Percentiles rank a stretch among this genome's conserved stretches.
phyloP scores from a whole-genome alignment of 2,797 vertebrate genomes.

The Phrynocephalus guinanensis region DNA sequence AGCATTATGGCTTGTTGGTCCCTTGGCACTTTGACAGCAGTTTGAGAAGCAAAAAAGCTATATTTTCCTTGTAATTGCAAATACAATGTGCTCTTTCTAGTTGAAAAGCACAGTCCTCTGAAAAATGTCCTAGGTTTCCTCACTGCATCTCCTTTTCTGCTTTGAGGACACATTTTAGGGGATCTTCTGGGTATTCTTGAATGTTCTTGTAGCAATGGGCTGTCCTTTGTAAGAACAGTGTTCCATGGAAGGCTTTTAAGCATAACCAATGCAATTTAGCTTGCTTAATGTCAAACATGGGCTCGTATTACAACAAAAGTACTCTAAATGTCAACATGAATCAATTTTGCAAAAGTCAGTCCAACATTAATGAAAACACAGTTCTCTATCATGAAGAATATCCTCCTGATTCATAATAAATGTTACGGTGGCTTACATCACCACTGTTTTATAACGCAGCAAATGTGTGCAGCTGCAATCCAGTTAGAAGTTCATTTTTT shows the following conservation, averaged over 20 bases:
- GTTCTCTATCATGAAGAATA: slow-evolving; percentile 57
- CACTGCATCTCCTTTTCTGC: slow-evolving; percentile 10
- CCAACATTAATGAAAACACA: slow-evolving; percentile 67
- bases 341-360: slow-evolving; percentile 79
- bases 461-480: not conserved
- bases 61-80: not conserved
- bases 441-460: slow-evolving; percentile 33
- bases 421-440: slow-evolving; percentile 21
- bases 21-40: not conserved
- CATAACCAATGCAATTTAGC: slow-evolving; percentile 70
- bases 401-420: slow-evolving; percentile 64
- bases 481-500: slow-evolving; percentile 46
- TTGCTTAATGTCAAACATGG: slow-evolving; percentile 73
- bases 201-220: slow-evolving; percentile 32
- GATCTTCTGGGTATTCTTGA: slow-evolving; percentile 29
- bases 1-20: not conserved
- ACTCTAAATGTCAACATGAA: slow-evolving; percentile 81
- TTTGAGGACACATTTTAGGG: slow-evolving; percentile 2
- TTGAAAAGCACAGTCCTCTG: not conserved
- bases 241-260: slow-evolving; percentile 68
- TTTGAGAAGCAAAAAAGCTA: slow-evolving; percentile 29
- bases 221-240: slow-evolving; percentile 48
- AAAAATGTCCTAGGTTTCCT: not conserved
- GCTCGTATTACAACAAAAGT: slow-evolving; percentile 65
- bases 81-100: slow-evolving; percentile 33